Conservation (phyloP, 2,113 vertebrate genomes). For the Passer montanus region DNA sequence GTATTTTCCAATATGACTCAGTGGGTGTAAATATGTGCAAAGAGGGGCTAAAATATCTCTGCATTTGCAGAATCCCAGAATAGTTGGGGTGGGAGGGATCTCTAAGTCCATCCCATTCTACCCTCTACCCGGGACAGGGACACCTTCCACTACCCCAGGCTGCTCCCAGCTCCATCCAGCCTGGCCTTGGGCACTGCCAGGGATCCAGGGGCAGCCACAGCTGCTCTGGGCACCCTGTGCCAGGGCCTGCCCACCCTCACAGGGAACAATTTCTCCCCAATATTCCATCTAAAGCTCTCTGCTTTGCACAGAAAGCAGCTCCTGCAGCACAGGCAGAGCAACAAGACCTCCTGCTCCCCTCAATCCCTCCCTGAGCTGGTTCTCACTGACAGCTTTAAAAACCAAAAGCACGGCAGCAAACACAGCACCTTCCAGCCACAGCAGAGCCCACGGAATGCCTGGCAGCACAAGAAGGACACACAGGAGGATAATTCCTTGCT, state of each 20-base stretch:
- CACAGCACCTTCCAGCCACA: background rate
- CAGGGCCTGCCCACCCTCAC: accelerated
- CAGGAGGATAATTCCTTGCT: accelerated
- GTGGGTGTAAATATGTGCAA: background rate
- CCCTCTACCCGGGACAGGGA: background rate
- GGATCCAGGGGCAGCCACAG: background rate
- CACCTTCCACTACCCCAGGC: accelerated
- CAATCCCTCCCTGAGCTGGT: background rate
- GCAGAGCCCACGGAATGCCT: background rate
- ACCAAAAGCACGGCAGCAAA: background rate
- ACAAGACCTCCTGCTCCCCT: background rate
- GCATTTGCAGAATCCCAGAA: background rate
- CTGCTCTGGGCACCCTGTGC: background rate
- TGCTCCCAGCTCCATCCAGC: background rate
- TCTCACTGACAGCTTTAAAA: background rate
- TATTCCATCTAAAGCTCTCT: background rate
- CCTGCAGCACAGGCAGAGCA: background rate
- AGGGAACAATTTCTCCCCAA: background rate
- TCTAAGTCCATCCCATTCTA: background rate
- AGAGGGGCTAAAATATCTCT: background rate
- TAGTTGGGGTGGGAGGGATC: background rate
- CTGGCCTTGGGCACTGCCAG: background rate
- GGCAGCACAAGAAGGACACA: background rate
- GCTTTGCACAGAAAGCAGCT: background rate
- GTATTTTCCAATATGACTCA: background rate